Evolutionary conservation across 1,140 invertebrate species (phyloP).

Genomic region (Tetragnatha versicolor): DNA sequence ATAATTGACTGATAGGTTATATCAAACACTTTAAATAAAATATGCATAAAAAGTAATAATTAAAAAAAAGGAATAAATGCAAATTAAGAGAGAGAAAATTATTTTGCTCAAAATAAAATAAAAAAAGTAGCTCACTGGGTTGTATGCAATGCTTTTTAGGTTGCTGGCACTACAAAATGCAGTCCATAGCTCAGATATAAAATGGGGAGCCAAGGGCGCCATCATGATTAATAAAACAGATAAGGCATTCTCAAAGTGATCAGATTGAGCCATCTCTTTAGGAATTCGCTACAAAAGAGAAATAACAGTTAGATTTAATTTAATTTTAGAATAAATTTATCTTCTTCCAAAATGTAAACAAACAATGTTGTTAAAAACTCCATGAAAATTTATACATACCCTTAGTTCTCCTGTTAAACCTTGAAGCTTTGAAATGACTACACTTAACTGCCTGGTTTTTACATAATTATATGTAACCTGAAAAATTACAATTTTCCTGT

Average conservation of each 20-base stretch:
- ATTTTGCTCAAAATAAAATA: too few relatives aligned
- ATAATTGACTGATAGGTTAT: too few relatives aligned
- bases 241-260: conserved; percentile 75
- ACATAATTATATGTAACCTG: conserved; percentile 75
- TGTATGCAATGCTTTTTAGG: conserved; percentile 15
- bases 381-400: conserved; percentile 66
- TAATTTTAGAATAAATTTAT: background rate
- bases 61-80: too few relatives aligned
- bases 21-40: too few relatives aligned
- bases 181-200: conserved; percentile 88
- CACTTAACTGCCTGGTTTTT: conserved; percentile 78
- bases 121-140: conserved; percentile 35
- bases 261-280: conserved; percentile 21
- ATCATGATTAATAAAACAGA: conserved; percentile 83
- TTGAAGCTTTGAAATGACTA: conserved; percentile 85
- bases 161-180: conserved; percentile 70
- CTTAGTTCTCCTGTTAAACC: conserved; percentile 77
- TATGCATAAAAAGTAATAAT: too few relatives aligned
- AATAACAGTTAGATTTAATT: background rate
- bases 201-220: conserved; percentile 86
- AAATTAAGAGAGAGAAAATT: too few relatives aligned
- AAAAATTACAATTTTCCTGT: conserved; percentile 21
- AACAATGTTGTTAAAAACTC: background rate
- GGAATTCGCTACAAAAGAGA: conserved; percentile 23
- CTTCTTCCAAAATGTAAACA: background rate